These are phyloP conservation scores for Pimpla rufipes DNA, from an alignment of 2,888 invertebrate genomes.

Conservation along the genomic window DNA sequence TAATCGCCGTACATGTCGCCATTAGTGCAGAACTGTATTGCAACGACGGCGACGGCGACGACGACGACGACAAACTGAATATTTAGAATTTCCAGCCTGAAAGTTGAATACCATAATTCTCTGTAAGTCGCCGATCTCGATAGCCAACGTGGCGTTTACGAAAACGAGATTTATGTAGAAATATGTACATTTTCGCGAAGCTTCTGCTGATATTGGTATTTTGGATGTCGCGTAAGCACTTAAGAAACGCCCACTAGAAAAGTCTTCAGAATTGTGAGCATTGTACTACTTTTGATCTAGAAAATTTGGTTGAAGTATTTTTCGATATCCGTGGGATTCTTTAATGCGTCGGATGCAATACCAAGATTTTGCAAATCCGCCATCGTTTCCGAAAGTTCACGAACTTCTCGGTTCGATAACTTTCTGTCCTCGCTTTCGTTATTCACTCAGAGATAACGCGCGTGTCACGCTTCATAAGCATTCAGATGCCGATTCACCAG, in stretches of 20 bases:
- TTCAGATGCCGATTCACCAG: too few species aligned
- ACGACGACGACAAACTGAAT: conserved; percentile 28
- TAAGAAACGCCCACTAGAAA: too few species aligned
- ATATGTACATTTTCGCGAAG: background rate
- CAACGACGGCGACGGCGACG: conserved; percentile 50
- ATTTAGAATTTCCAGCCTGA: conserved; percentile 29
- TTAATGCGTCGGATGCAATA: background rate
- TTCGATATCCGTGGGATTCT: background rate
- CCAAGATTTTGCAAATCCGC: background rate
- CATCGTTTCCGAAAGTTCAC: too few species aligned
- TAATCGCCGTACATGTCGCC: conserved; percentile 44
- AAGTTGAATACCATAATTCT: conserved; percentile 26
- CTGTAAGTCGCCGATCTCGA: background rate
- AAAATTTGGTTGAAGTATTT: background rate
- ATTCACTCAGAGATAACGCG: too few species aligned
- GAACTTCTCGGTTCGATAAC: too few species aligned
- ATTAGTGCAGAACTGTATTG: conserved; percentile 47
- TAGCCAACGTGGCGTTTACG: background rate
- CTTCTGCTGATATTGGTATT: too few species aligned
- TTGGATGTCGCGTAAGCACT: too few species aligned
- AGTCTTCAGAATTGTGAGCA: background rate
- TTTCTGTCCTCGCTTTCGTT: too few species aligned
- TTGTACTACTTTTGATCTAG: background rate
- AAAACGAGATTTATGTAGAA: background rate
- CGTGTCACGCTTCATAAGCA: too few species aligned